Base-by-base conservation (phyloP, 2,797 vertebrate species). In the Tokudaia tokunoshimensis region DNA sequence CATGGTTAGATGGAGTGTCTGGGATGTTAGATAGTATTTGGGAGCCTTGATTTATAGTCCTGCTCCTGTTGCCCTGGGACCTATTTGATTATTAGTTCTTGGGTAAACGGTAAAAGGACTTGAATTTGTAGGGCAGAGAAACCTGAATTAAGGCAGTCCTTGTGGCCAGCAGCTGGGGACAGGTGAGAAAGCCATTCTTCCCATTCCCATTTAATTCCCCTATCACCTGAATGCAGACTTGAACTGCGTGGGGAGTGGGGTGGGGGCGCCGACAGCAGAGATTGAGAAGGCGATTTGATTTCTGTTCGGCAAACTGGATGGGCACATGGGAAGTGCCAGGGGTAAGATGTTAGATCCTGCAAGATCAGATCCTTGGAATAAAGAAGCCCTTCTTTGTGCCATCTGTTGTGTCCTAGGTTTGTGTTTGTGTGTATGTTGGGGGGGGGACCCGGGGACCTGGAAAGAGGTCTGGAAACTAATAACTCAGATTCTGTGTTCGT, bases 341-440 rank as follows among this genome's bases (percentile, higher is more conserved):
- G 84, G 6, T 86, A 37, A 92, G 57, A 83, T 83, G 59, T 96
- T 87, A 92, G 31, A 76, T 86, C 31, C 74, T 92, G 55, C 50
- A 74, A 85, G 78, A 90, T 94, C 52, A 79, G 83, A 94, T 59
- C 85, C 90, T 95, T 94, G 96, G 93, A 98, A 97, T 97, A 97
- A 97, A 97, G 93, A 97, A 97, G 78, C 78, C 75, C 95, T 82
- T 92, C 52, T 37, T n/a, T 83, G 34, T 93, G 76, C 72, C 63
- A 86, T 29, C 74, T 92, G 50, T 55, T 87, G 92, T 94, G 93
- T 97, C 83, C 87, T 89, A 22, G 82, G 47, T 94, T 96, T 89
- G 97, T 97, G 59, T 41, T 41, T 57, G 26, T 4, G 50, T 1
- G 15, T 50, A 26, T 6, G 44, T 2, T 17, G 22, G 13, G 75